Conservation (phyloP, 2,113 vertebrate genomes). For the Lepisosteus oculatus region DNA sequence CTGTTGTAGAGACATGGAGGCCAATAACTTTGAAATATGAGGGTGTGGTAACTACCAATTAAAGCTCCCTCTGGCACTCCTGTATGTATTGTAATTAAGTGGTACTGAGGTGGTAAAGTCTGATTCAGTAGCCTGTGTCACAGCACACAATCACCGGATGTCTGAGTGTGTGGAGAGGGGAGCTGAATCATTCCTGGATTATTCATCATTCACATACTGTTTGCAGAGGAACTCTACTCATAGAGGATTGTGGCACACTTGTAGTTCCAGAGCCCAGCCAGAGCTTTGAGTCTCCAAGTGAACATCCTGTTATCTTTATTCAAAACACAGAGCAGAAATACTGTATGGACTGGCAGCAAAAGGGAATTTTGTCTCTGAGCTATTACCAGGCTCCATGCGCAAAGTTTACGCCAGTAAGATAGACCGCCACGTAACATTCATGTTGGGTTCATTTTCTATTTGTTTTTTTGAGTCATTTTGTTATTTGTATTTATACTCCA, state of each 20-base stretch:
- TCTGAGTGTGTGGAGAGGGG: background rate
- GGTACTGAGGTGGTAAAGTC: background rate
- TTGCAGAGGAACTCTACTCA: background rate
- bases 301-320: no score
- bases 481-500: no score
- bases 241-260: background rate
- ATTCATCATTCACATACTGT: conserved; percentile 4
- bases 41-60: background rate
- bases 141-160: conserved; percentile 9
- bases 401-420: no score
- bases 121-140: conserved; percentile 16
- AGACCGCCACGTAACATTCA: no score
- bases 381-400: no score
- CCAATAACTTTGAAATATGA: background rate
- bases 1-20: background rate
- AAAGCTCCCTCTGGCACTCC: background rate
- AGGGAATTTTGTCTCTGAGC: no score
- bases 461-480: no score
- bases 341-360: no score
- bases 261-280: background rate
- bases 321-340: no score
- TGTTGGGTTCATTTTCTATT: no score
- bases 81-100: background rate
- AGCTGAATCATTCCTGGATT: background rate
- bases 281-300: background rate